phyloP scores from a whole-genome alignment of 2,888 invertebrate species.

The Ormyrus thymus region DNA sequence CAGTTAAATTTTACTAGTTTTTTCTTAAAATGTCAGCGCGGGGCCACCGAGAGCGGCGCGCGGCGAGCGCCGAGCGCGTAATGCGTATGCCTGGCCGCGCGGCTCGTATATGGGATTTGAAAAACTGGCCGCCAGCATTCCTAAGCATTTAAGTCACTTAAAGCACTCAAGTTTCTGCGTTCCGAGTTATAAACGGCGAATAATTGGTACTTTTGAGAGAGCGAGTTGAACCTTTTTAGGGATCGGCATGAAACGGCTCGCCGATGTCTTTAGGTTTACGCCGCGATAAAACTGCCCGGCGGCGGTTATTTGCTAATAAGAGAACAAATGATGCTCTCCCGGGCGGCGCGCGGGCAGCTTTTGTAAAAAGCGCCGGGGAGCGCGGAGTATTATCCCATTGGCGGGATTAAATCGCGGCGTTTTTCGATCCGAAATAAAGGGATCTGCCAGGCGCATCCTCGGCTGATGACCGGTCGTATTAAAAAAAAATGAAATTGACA shows the following conservation, averaged over 20 bases:
- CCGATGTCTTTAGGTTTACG: no score
- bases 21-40: neutral
- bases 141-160: neutral
- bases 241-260: no score
- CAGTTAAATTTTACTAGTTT: neutral
- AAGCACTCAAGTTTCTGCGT: neutral
- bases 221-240: no score
- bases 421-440: constrained; percentile 3
- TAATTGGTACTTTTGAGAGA: neutral
- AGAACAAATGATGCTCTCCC: no score
- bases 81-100: no score
- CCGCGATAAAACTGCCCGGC: no score
- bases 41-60: neutral
- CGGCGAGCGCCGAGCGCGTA: neutral
- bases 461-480: neutral
- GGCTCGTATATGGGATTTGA: neutral
- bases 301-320: no score
- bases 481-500: constrained; percentile 41
- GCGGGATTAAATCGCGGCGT: no score
- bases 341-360: no score
- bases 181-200: neutral
- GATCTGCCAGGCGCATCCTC: neutral
- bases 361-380: no score
- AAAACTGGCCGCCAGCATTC: neutral
- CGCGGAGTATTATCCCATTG: no score